Conservation (phyloP, 2,797 vertebrate species). For the Cossypha caffra region DNA sequence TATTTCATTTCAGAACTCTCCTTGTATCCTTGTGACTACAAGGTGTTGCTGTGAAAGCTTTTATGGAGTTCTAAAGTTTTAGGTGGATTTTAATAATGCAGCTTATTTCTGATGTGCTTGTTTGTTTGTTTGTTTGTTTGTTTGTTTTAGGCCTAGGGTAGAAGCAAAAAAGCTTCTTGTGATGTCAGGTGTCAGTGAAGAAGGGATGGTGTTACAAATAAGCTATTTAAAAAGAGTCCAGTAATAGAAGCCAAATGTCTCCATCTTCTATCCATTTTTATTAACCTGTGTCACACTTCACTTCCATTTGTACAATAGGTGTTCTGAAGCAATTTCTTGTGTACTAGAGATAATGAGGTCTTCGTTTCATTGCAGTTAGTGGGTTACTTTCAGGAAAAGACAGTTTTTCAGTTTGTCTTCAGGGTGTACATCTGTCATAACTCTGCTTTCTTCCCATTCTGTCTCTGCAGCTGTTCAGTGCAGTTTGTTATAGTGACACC, state of each 20-base stretch:
- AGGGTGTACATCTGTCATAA: conserved; percentile 24
- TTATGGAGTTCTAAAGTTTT: not conserved
- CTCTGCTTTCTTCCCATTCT: conserved; percentile 12
- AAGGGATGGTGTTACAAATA: not conserved
- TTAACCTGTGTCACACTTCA: not conserved
- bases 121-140: not conserved
- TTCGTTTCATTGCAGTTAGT: not conserved
- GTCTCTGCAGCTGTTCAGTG: conserved; percentile 31
- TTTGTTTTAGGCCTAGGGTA: not conserved
- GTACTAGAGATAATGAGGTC: conserved; percentile 9
- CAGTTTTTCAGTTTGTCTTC: conserved; percentile 50
- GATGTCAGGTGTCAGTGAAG: not conserved
- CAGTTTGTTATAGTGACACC: conserved; percentile 27
- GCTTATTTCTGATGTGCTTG: not conserved
- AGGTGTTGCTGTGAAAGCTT: not conserved
- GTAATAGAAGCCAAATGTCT: not conserved
- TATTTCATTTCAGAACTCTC: not conserved
- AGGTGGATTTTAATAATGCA: not conserved
- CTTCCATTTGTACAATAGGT: not conserved
- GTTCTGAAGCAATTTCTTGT: not conserved
- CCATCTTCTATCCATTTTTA: not conserved
- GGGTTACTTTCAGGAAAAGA: conserved; percentile 9
- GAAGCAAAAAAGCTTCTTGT: not conserved
- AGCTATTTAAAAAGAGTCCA: not conserved
- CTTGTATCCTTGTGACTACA: not conserved